Conservation (phyloP, 2,888 invertebrate species). For the Ferrisia virgata region DNA sequence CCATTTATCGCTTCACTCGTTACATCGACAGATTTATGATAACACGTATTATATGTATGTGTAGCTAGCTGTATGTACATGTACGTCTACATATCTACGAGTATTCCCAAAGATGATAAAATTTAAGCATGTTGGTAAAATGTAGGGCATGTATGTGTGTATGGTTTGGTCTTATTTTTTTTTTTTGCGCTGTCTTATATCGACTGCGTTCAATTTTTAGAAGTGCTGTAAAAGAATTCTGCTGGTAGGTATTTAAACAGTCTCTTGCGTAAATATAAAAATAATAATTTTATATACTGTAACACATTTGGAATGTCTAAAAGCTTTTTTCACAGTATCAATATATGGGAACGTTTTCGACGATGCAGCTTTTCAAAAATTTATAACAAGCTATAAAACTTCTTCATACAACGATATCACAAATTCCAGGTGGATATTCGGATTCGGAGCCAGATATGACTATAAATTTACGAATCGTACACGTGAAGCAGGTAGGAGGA, state of each 20-base stretch:
- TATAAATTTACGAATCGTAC: slow-evolving; percentile 23
- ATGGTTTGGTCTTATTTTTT: not conserved
- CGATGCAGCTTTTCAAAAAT: slow-evolving; percentile 30
- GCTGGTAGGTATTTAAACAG: slow-evolving; percentile 27
- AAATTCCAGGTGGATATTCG: slow-evolving; percentile 23
- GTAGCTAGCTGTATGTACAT: too few species aligned
- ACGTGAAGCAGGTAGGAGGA: too few species aligned
- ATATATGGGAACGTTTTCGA: slow-evolving; percentile 20
- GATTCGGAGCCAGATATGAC: slow-evolving; percentile 25
- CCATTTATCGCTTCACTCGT: not conserved
- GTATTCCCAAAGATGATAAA: not conserved
- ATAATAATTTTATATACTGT: slow-evolving; percentile 22
- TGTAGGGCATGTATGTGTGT: not conserved
- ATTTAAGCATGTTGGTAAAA: slow-evolving; percentile 17
- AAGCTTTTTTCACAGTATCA: slow-evolving; percentile 1
- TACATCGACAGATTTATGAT: not conserved
- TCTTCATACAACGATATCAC: not conserved
- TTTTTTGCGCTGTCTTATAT: not conserved
- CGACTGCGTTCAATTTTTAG: not conserved
- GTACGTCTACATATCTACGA: too few species aligned
- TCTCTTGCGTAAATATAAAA: slow-evolving; percentile 16
- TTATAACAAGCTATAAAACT: slow-evolving; percentile 13
- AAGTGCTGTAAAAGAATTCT: slow-evolving; percentile 1
- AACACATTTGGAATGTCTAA: slow-evolving; percentile 19
- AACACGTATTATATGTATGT: not conserved